A percentile compares a stretch with the other conserved stretches of the same genome.
phyloP scores from a whole-genome alignment of 2,113 vertebrate genomes.

The Corvus hawaiiensis region DNA sequence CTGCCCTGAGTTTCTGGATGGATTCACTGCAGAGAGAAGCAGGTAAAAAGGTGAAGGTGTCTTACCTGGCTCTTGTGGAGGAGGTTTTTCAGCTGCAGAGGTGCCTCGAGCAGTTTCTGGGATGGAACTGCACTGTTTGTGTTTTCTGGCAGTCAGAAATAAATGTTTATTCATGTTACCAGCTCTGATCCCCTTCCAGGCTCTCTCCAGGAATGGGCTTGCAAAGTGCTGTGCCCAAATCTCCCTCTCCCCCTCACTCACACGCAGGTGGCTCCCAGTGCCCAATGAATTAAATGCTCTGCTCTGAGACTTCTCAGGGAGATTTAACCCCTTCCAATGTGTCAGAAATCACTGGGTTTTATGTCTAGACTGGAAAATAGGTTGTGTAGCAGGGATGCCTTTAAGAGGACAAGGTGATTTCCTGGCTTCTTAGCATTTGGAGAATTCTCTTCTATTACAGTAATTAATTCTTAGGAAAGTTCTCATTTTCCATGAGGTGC shows the following conservation, averaged over 20 bases:
- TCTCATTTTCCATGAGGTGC: background rate
- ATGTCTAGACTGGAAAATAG: background rate
- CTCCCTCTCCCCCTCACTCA: background rate
- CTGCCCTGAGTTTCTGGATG: background rate
- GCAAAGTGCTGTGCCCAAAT: background rate
- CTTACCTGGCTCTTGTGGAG: constrained; percentile 36
- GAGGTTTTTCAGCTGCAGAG: background rate
- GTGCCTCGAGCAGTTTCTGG: background rate
- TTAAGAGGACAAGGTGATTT: background rate
- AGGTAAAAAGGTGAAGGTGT: background rate
- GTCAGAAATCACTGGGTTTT: background rate
- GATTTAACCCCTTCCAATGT: constrained; percentile 24
- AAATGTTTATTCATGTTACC: background rate
- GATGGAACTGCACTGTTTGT: background rate
- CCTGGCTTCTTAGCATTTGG: background rate
- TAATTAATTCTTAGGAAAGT: background rate
- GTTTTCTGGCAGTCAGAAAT: background rate
- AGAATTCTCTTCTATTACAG: background rate
- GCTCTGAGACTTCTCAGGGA: background rate
- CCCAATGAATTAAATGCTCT: constrained; percentile 40
- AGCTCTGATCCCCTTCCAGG: background rate
- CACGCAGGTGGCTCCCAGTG: background rate
- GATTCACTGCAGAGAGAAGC: background rate
- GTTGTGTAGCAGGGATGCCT: background rate
- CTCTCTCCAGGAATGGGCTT: background rate